Percentiles rank a stretch among this genome's conserved stretches.
These are phyloP conservation scores for Eudyptes chrysolophus DNA, from an alignment of 2,113 vertebrate genomes.

Conservation along the genomic window DNA sequence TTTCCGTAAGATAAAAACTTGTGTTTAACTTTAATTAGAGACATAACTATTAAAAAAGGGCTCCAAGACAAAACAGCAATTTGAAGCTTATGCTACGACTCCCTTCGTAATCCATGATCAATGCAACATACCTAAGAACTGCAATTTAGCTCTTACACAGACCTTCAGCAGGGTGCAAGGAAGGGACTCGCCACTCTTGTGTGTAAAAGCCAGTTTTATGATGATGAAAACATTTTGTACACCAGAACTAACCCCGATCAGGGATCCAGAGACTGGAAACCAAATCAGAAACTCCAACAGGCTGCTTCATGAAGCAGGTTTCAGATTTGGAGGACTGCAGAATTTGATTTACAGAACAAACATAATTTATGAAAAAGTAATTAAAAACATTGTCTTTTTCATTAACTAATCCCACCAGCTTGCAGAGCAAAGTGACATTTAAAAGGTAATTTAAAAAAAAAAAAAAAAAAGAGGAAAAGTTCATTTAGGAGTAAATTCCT, in stretches of 20 bases:
- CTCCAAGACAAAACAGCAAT: not conserved
- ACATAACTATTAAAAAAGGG: not conserved
- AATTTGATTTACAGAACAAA: conserved; percentile 1
- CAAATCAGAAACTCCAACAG: not conserved
- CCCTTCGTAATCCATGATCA: not conserved
- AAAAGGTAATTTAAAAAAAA: not conserved
- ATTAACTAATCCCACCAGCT: not conserved
- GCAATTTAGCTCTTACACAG: not conserved
- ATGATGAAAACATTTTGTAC: not conserved
- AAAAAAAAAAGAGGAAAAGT: not conserved
- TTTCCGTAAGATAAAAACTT: not conserved
- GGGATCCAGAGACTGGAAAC: not conserved
- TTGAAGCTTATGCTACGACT: not conserved
- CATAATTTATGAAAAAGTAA: not conserved
- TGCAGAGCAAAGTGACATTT: not conserved
- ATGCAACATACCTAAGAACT: not conserved
- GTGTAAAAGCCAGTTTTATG: not conserved
- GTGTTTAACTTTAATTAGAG: not conserved
- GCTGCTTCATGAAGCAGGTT: not conserved
- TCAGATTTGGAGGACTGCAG: not conserved
- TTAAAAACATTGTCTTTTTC: not conserved
- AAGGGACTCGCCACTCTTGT: not conserved
- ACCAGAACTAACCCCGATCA: not conserved
- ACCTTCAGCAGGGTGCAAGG: not conserved
- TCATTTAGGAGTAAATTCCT: not conserved